Evolutionary conservation across 2,888 invertebrate genomes (phyloP).

Genomic region (Acleris laterana): DNA sequence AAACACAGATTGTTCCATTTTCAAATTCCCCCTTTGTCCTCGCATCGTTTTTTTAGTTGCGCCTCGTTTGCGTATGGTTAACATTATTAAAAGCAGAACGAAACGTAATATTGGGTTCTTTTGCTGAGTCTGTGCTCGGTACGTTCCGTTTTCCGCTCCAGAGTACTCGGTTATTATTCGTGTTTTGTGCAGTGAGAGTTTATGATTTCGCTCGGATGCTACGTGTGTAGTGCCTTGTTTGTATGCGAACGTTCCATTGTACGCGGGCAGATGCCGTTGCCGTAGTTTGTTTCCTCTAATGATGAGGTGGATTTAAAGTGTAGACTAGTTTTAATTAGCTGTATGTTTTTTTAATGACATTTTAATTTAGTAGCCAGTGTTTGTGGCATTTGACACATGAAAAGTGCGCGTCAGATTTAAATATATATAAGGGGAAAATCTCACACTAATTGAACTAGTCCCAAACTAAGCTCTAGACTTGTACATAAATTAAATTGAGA

Average conservation of each 20-base stretch:
- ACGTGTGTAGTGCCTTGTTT: slow-evolving; percentile 41
- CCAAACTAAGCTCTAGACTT: too few species aligned
- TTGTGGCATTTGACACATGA: too few species aligned
- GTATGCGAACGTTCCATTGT: slow-evolving; percentile 38
- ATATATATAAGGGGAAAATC: too few species aligned
- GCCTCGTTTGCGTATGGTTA: slow-evolving; percentile 46
- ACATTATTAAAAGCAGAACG: slow-evolving; percentile 53
- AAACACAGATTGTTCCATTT: slow-evolving; percentile 46
- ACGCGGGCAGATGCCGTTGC: slow-evolving; percentile 28
- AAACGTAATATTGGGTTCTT: slow-evolving; percentile 40
- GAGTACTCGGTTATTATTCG: slow-evolving; percentile 38
- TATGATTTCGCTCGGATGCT: slow-evolving; percentile 41
- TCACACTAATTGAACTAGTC: too few species aligned
- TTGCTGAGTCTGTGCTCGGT: slow-evolving; percentile 38
- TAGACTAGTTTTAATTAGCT: slow-evolving; percentile 10
- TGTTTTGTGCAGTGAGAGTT: slow-evolving; percentile 37
- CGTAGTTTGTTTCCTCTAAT: slow-evolving; percentile 32
- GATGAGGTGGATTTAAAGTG: slow-evolving; percentile 26
- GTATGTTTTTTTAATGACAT: neutral
- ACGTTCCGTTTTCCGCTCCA: slow-evolving; percentile 38
- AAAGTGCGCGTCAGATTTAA: neutral
- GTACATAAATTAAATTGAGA: too few species aligned
- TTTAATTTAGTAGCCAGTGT: too few species aligned
- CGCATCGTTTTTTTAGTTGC: slow-evolving; percentile 44
- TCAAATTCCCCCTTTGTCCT: slow-evolving; percentile 43